A percentile compares a stretch with the other conserved stretches of the same genome.
phyloP scores from a whole-genome alignment of 2,113 vertebrate species.

The Eulemur macaco region DNA sequence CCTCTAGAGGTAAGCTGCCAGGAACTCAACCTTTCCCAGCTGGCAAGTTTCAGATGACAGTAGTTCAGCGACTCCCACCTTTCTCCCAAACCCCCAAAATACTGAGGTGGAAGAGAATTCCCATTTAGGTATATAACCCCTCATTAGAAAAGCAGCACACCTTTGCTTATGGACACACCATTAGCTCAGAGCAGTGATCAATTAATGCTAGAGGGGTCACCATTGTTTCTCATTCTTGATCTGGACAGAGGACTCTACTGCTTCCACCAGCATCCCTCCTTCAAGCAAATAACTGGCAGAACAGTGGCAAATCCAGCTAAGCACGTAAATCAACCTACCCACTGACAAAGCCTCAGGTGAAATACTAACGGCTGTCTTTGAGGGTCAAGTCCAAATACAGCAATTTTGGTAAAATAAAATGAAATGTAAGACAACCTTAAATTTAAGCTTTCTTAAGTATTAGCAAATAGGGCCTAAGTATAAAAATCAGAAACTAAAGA shows the following conservation, averaged over 20 bases:
- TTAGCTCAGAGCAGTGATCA: background rate
- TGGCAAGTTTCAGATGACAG: background rate
- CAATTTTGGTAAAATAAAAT: background rate
- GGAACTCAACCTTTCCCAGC: background rate
- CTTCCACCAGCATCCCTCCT: background rate
- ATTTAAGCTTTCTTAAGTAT: conserved; percentile 11
- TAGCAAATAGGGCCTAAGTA: background rate
- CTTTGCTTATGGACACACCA: background rate
- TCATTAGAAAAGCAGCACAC: background rate
- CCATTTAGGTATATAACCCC: background rate
- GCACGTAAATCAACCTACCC: background rate
- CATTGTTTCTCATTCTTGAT: background rate
- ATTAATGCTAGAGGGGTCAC: background rate
- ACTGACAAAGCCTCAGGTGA: background rate
- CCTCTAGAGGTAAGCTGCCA: background rate
- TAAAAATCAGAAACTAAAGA: conserved; percentile 1
- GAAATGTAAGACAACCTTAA: background rate
- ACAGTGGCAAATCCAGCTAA: background rate
- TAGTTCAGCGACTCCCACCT: background rate
- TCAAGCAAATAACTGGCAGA: background rate
- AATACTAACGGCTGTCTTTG: background rate
- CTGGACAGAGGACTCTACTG: background rate
- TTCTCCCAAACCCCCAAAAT: background rate
- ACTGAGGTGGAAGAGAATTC: background rate
- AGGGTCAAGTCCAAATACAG: background rate